Base-by-base conservation (phyloP, 2,888 invertebrate species). In the Blastobasis adustella region DNA sequence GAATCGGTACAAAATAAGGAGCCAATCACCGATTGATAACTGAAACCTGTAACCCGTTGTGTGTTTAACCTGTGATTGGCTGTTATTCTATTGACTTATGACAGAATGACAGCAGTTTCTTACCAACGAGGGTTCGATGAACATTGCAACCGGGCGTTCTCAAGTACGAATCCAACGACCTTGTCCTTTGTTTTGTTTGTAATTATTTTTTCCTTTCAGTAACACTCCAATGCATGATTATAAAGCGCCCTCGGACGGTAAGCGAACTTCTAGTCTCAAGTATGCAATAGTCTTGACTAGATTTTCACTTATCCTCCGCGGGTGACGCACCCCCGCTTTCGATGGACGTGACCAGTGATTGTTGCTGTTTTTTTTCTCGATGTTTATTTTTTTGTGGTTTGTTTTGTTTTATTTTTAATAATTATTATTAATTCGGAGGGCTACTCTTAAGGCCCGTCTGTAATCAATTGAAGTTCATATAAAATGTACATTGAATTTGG, bases 231-330 rank as follows among this genome's bases (percentile, higher is more conserved):
- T 69, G 76, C 77, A 79, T 75, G 72, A 58, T 48, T 47, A 50
- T 52, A 4, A 57, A 62, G 65, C 65, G 56, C 47, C 67, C 76
- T 71, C 83, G 77, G 73, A 85, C 54, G 91, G 83, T 91, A 88
- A 76, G 90, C 90, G 89, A 73, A 81, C 79, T 62, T 90, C 87
- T 90, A 82, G 90, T 86, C 23, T 62, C 89, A 88, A 90, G 90
- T 87, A 66, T 53, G 58, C 49, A 52, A 53, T 58, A 64, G 66
- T 78, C 90, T 90, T 91, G 91, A 91, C 91, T 91, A 91, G 91
- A 91, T 91, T 90, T 90, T 90, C 90, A 91, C 91, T 91, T 90
- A 90, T 91, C 90, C 89, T 89, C 81, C 69, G 87, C 75, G 82
- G 63, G 23, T 47, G 62, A 66, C 63, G 55, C 51, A 58, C 62